These are phyloP conservation scores for Drosophila mojavensis DNA, from an alignment of 1,140 invertebrate species.

Conservation along the genomic window DNA sequence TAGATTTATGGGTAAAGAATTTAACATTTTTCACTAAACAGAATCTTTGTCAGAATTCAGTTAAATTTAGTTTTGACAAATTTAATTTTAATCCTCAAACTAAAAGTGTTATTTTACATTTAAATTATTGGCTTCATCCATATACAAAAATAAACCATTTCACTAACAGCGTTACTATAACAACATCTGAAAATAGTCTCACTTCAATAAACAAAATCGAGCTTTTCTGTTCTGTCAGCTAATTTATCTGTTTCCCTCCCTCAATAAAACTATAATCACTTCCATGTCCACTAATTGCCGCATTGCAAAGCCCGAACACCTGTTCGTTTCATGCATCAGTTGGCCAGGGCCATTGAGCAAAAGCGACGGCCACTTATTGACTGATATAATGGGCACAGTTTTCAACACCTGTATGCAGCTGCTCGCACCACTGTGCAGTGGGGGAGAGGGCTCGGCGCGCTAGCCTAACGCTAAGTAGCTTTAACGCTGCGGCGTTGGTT, in stretches of 20 bases:
- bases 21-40: no score
- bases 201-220: conserved; percentile 1
- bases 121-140: no score
- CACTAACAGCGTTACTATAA: not conserved
- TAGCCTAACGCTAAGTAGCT: conserved; percentile 72
- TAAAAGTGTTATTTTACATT: no score
- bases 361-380: conserved; percentile 52
- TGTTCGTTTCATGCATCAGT: conserved; percentile 70
- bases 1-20: not conserved
- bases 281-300: conserved; percentile 42
- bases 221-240: conserved; percentile 5
- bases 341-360: conserved; percentile 30
- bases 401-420: conserved; percentile 71
- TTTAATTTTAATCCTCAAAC: no score
- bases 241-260: conserved; percentile 31
- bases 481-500: conserved; percentile 61
- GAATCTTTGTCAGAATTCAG: no score
- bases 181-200: conserved; percentile 9
- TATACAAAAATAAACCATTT: no score
- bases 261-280: conserved; percentile 37
- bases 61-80: no score
- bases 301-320: conserved; percentile 52
- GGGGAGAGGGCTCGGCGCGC: conserved; percentile 3
- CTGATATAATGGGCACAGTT: conserved; percentile 67
- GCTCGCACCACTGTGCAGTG: conserved; percentile 57